These are phyloP conservation scores for Sternarchorhynchus goeldii DNA, from an alignment of 2,797 vertebrate species.

Conservation along the genomic window DNA sequence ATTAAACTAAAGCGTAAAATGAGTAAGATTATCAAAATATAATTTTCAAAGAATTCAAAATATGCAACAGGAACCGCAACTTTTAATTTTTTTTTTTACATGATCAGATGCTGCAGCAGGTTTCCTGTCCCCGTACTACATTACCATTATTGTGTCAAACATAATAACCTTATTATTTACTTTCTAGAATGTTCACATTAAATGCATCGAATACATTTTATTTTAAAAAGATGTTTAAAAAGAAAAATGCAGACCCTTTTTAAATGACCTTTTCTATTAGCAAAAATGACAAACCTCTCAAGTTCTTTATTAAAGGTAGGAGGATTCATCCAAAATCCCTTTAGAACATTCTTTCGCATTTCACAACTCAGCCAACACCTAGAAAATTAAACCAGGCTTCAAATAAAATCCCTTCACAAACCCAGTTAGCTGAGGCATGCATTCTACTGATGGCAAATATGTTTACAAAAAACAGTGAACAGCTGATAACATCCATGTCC, in stretches of 20 bases:
- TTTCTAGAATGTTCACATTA: neutral
- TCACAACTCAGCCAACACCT: neutral
- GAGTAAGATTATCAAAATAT: no score
- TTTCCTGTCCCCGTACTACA: neutral
- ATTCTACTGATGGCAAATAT: neutral
- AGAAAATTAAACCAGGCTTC: neutral
- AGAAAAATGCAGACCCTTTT: no score
- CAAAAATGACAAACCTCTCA: neutral
- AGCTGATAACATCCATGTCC: constrained; percentile 35
- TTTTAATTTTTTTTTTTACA: no score
- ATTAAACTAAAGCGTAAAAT: no score
- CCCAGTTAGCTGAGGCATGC: neutral
- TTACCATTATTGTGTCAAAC: neutral
- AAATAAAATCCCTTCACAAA: neutral
- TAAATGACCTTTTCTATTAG: neutral
- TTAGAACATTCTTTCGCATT: neutral
- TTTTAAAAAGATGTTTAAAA: no score
- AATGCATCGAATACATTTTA: neutral
- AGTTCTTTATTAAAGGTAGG: neutral
- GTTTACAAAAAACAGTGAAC: neutral
- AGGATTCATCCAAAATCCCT: no score
- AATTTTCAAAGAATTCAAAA: no score
- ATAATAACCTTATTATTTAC: neutral
- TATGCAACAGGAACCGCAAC: no score
- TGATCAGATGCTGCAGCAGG: no score